Percentiles rank a stretch among this genome's conserved stretches.
These are phyloP conservation scores for Neosilurus hyrtlii DNA, from an alignment of 2,797 vertebrate species.

Conservation along the genomic window DNA sequence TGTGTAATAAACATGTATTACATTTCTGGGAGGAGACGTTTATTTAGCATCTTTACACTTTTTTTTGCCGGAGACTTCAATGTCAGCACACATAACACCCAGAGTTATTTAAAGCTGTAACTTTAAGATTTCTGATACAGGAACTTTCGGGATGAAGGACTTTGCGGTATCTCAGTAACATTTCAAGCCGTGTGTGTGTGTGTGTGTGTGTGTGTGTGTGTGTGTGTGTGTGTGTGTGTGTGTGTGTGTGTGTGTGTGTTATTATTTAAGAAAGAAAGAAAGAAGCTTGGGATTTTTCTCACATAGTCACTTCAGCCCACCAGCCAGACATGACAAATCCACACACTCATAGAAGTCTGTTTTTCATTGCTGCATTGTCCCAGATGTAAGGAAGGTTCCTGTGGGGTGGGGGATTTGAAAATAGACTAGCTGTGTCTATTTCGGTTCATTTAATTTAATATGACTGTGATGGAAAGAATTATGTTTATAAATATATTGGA, in stretches of 20 bases:
- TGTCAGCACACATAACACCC: too few species aligned
- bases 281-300: neutral
- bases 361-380: constrained; percentile 18
- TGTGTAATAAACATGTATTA: neutral
- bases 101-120: neutral
- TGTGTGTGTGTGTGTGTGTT: neutral
- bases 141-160: neutral
- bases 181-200: neutral
- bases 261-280: neutral
- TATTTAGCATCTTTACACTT: neutral
- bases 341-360: constrained; percentile 16
- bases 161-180: neutral
- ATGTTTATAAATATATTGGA: neutral
- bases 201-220: neutral
- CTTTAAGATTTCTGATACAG: neutral
- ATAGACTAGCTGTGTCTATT: neutral
- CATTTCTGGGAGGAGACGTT: neutral
- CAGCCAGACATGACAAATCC: constrained; percentile 39
- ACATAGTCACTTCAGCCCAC: constrained; percentile 1
- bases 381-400: neutral
- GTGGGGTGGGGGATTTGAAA: neutral
- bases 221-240: neutral
- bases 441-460: neutral
- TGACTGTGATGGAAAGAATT: neutral
- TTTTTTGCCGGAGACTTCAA: neutral